These are phyloP conservation scores for Rhodinocichla rosea DNA, from an alignment of 2,113 vertebrate genomes.

Conservation along the genomic window DNA sequence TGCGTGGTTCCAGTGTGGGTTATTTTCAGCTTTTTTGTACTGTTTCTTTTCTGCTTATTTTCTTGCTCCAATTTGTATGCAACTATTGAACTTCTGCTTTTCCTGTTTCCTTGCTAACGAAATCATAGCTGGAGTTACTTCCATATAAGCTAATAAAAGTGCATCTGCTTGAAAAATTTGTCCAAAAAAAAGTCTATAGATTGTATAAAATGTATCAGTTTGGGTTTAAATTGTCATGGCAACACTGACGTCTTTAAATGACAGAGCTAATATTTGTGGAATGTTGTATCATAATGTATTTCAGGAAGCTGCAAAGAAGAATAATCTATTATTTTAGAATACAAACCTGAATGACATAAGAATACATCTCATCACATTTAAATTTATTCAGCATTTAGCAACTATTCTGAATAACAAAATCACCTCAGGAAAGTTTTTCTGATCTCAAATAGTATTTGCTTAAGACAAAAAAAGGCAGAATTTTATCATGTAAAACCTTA, in stretches of 20 bases:
- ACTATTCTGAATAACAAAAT: not conserved
- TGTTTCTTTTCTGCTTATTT: not conserved
- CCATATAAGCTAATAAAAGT: conserved; percentile 60
- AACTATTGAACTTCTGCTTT: conserved; percentile 7
- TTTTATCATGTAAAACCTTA: not conserved
- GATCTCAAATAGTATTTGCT: not conserved
- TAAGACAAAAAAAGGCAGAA: not conserved
- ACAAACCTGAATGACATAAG: not conserved
- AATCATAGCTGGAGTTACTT: conserved; percentile 13
- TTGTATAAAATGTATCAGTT: conserved; percentile 61
- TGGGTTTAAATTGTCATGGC: conserved; percentile 68
- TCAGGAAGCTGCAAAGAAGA: conserved; percentile 55
- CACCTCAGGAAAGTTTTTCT: not conserved
- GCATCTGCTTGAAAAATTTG: conserved; percentile 56
- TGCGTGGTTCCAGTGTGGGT: not conserved
- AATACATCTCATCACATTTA: not conserved
- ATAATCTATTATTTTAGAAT: conserved; percentile 29
- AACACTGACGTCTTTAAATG: conserved; percentile 75
- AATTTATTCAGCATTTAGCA: conserved; percentile 17
- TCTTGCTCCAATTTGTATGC: not conserved
- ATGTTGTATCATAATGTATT: conserved; percentile 58
- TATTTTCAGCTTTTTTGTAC: not conserved
- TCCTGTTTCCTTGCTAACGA: not conserved
- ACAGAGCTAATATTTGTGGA: conserved; percentile 67
- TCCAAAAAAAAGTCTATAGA: conserved; percentile 48